These are phyloP conservation scores for Sebastes minor DNA, from an alignment of 2,797 vertebrate species.

Conservation along the genomic window DNA sequence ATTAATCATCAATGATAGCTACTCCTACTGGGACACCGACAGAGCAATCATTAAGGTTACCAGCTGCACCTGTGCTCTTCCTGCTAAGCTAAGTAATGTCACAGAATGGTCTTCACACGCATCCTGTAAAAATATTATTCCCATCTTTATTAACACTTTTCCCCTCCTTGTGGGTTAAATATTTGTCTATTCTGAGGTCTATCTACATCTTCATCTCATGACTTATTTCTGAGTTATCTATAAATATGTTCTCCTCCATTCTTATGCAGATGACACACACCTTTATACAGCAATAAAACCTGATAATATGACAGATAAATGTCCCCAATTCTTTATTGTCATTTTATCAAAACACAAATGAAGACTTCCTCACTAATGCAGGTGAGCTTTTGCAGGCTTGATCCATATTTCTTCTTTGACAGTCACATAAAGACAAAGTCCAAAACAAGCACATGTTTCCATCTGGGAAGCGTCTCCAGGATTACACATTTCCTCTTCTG, in stretches of 20 bases:
- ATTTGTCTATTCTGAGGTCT: background rate
- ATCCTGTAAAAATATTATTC: background rate
- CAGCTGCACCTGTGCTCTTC: background rate
- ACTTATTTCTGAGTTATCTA: background rate
- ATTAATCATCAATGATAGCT: background rate
- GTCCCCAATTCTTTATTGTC: background rate
- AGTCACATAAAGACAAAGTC: slow-evolving; percentile 5
- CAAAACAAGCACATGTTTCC: slow-evolving; percentile 34
- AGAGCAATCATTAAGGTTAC: background rate
- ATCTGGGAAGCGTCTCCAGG: slow-evolving; percentile 37
- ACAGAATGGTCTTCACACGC: background rate
- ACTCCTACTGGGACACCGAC: no score
- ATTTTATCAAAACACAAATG: background rate
- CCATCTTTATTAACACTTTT: background rate
- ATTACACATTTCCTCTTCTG: slow-evolving; percentile 33
- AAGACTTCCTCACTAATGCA: background rate
- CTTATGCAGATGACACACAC: slow-evolving; percentile 2
- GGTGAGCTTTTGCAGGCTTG: background rate
- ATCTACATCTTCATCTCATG: no score
- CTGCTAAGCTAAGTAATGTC: background rate
- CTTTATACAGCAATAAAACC: background rate
- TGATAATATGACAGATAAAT: background rate
- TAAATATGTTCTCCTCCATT: background rate
- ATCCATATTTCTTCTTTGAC: slow-evolving; percentile 13
- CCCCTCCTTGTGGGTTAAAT: no score